Base-by-base conservation (phyloP, 2,888 invertebrate species). In the Eupithecia dodoneata region DNA sequence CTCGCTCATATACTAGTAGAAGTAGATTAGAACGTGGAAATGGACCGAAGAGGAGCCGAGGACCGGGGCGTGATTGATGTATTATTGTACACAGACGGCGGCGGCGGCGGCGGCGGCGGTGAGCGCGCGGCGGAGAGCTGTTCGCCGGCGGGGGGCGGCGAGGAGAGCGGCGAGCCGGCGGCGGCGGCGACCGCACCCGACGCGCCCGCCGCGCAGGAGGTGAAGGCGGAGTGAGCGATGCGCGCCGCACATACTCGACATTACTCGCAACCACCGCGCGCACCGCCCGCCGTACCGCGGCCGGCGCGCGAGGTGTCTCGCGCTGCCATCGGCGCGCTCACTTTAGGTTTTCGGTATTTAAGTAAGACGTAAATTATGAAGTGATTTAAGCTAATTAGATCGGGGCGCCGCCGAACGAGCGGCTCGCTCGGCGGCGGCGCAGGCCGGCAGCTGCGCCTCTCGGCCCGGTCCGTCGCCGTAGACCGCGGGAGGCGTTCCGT, bases 321-420 rank as follows among this genome's bases (percentile, higher is more conserved):
- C 80, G 78, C 75, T 78, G 76, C 78, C 73, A 84, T 83, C 81
- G 81, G 83, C 86, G 86, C 84, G 65, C 86, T 86, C 87, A 45
- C 86, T 84, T 87, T 90, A 90, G 87, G 87, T 89, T 92, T 93
- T 93, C 92, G 92, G 91, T 94, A 93, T 93, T 88, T 92, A 90
- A 91, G 91, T 92, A 94, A 92, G 92, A 92, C 93, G 88, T 94
- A 94, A 94, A 94, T 94, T 94, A 93, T 93, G 90, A 89, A 93
- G 92, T 93, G 93, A 93, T 89, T 92, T 90, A 90, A 91, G 91
- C 91, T 81, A 80, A 90, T 89, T 88, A 90, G 87, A 87, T 85
- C 85, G 88, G 86, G 83, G 85, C 85, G 87, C 79, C 83, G 85
- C 84, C 83, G 82, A 81, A 80, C 30, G 55, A 82, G 78, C 80